Conservation (phyloP, 2,888 invertebrate genomes). For the Philereme transversata region DNA sequence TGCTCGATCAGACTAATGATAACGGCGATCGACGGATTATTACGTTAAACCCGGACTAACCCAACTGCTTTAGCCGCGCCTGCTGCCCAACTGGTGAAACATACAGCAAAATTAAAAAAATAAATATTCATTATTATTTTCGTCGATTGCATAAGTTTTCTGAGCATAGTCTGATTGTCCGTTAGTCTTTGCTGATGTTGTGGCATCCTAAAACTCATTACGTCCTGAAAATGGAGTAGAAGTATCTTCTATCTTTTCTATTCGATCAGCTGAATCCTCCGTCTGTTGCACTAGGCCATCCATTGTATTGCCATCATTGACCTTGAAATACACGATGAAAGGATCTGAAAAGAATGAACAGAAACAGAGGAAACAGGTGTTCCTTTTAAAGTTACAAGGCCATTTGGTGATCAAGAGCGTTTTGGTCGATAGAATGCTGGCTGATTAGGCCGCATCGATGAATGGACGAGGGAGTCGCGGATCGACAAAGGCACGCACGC, state of each 20-base stretch:
- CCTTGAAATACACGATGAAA: slow-evolving; percentile 24
- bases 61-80: slow-evolving; percentile 56
- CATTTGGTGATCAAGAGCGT: slow-evolving; percentile 31
- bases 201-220: no score
- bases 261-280: neutral
- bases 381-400: slow-evolving; percentile 20
- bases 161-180: no score
- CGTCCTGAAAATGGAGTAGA: no score
- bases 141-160: no score
- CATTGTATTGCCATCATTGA: slow-evolving; percentile 25
- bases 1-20: slow-evolving; percentile 78
- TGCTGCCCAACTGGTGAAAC: neutral
- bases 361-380: slow-evolving; percentile 25
- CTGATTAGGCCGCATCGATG: slow-evolving; percentile 69
- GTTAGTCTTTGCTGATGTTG: no score
- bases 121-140: no score
- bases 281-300: slow-evolving; percentile 14
- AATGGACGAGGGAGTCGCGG: slow-evolving; percentile 61
- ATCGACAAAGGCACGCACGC: slow-evolving; percentile 74
- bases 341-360: slow-evolving; percentile 19
- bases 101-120: neutral
- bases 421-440: slow-evolving; percentile 48
- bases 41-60: slow-evolving; percentile 79
- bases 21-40: slow-evolving; percentile 79
- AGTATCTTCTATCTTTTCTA: neutral